phyloP scores from a whole-genome alignment of 2,797 vertebrate species.

The Margarornis squamiger region DNA sequence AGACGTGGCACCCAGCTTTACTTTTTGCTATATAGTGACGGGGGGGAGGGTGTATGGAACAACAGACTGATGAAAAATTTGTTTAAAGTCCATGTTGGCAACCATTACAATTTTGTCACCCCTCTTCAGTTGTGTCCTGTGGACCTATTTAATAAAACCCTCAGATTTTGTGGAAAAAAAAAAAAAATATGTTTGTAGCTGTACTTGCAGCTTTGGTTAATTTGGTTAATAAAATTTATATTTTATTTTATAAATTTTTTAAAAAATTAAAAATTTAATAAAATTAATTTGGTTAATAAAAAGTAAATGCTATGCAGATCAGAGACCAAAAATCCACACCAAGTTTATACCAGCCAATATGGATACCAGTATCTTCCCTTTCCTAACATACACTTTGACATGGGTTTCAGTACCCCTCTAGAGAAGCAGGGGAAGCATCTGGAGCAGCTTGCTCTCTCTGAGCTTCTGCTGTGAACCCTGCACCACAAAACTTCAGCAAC shows the following conservation, averaged over 20 bases:
- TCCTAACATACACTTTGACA: not conserved
- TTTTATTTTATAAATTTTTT: too few relatives aligned
- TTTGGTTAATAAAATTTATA: not conserved
- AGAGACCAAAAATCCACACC: not conserved
- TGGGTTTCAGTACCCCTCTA: not conserved
- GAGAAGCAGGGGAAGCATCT: not conserved
- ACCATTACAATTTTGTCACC: not conserved
- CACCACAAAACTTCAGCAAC: not conserved
- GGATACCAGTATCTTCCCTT: not conserved
- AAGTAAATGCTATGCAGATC: not conserved
- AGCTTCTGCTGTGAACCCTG: not conserved
- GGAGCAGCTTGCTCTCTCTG: not conserved
- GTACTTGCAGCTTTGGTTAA: not conserved
- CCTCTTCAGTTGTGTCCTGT: not conserved
- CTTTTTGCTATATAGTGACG: constrained; percentile 19
- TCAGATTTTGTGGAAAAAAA: not conserved
- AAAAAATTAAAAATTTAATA: too few relatives aligned
- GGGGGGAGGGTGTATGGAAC: accelerated
- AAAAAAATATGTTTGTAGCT: not conserved
- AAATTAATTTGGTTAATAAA: too few relatives aligned
- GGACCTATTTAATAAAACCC: not conserved
- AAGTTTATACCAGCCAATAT: not conserved
- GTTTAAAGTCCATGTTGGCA: not conserved
- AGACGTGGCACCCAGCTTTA: constrained; percentile 21
- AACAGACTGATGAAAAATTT: not conserved